Evolutionary conservation across 2,113 vertebrate species (phyloP).

Genomic region (Alectura lathami): DNA sequence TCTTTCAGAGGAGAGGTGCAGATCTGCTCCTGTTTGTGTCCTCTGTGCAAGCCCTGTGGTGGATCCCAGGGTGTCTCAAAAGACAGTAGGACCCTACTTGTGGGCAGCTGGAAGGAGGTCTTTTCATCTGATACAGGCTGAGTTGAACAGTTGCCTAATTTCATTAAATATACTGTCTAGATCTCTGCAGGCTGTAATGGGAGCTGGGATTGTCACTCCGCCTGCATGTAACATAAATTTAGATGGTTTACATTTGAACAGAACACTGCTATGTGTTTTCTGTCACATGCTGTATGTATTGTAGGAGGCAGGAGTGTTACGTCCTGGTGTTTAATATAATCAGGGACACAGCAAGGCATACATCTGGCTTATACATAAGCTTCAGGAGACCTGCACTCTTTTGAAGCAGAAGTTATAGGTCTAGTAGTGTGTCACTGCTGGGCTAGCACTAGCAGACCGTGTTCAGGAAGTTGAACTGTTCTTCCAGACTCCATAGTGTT

Average conservation of each 20-base stretch:
- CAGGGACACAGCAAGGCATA: neutral
- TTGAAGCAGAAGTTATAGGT: neutral
- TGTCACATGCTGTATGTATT: neutral
- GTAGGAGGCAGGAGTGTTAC: neutral
- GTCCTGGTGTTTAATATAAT: rapidly evolving
- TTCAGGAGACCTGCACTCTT: neutral
- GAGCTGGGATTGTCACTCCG: neutral
- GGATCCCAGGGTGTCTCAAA: neutral
- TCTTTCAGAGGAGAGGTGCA: neutral
- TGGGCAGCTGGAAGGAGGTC: neutral
- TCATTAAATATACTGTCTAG: neutral
- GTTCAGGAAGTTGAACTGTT: neutral
- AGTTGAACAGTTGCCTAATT: neutral
- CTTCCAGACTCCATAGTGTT: neutral
- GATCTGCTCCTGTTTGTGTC: neutral
- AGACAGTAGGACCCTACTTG: neutral
- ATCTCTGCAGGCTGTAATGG: neutral
- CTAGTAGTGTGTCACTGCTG: neutral
- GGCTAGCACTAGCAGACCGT: neutral
- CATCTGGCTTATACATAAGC: neutral
- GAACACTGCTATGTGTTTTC: neutral
- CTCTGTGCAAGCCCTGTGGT: neutral
- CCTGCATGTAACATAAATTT: neutral
- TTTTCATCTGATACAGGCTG: neutral
- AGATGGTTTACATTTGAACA: neutral